Evolutionary conservation across 1,140 invertebrate genomes (phyloP).

Genomic region (Phymastichus coffea): DNA sequence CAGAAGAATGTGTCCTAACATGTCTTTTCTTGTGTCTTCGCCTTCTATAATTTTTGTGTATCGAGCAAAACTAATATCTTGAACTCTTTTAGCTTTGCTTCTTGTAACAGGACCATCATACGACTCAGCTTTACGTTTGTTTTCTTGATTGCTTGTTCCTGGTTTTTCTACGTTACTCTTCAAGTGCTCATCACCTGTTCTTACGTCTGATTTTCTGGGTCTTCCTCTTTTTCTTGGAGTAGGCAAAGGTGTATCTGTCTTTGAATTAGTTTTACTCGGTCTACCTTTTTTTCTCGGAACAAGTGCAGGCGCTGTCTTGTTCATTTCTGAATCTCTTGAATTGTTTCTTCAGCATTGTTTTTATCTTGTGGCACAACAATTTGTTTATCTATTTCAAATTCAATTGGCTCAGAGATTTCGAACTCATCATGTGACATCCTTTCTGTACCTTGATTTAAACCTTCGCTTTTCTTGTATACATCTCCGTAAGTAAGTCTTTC

Average conservation of each 20-base stretch:
- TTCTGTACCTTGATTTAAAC: not conserved
- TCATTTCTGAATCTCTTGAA: not conserved
- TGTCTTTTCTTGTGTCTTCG: not conserved
- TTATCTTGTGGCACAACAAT: not conserved
- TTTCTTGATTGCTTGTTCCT: too few species aligned
- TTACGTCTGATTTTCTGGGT: not conserved
- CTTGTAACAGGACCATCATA: conserved; percentile 13
- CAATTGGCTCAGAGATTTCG: not conserved
- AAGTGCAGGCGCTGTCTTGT: too few species aligned
- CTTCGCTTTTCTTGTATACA: not conserved
- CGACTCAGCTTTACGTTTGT: too few species aligned
- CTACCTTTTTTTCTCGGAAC: not conserved
- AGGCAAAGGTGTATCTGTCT: too few species aligned
- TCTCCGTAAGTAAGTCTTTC: not conserved
- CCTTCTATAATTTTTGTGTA: conserved; percentile 16
- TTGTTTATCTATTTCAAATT: not conserved
- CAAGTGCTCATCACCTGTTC: not conserved
- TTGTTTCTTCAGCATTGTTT: too few species aligned
- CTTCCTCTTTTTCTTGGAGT: conserved; percentile 7
- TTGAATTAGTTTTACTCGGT: too few species aligned
- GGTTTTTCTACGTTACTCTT: not conserved
- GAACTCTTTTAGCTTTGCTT: conserved; percentile 21
- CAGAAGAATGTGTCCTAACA: not conserved
- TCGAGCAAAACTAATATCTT: conserved; percentile 20
- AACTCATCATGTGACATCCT: not conserved